These are phyloP conservation scores for Eumacrocentrus americanus DNA, from an alignment of 2,888 invertebrate genomes.

Conservation along the genomic window DNA sequence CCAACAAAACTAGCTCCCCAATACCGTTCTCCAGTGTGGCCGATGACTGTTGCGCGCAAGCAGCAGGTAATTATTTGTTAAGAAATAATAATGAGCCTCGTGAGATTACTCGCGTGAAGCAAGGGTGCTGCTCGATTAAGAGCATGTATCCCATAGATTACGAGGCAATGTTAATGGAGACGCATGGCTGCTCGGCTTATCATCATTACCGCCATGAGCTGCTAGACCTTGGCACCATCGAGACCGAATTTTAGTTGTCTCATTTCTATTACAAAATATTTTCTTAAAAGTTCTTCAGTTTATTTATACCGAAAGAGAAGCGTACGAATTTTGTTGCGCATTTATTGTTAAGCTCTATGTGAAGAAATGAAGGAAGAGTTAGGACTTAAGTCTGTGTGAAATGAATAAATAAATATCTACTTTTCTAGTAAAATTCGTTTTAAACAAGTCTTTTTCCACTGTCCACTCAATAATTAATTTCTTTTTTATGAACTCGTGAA, in stretches of 20 bases:
- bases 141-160: conserved; percentile 34
- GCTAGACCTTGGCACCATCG: conserved; percentile 37
- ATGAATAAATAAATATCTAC: conserved; percentile 55
- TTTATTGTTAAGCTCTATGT: conserved; percentile 29
- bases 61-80: conserved; percentile 46
- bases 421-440: conserved; percentile 42
- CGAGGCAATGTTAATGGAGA: conserved; percentile 69
- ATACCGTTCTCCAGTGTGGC: conserved; percentile 23
- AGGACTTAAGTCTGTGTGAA: conserved; percentile 41
- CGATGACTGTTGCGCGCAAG: conserved; percentile 23
- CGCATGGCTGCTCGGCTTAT: conserved; percentile 70
- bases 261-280: too few species aligned
- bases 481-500: neutral
- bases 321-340: conserved; percentile 34
- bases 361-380: conserved; percentile 21
- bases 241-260: conserved; percentile 46
- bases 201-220: conserved; percentile 57
- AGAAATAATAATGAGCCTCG: conserved; percentile 7
- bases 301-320: conserved; percentile 37
- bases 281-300: conserved; percentile 31
- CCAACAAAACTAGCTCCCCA: conserved; percentile 8
- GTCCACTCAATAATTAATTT: neutral
- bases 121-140: neutral
- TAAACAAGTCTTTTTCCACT: neutral
- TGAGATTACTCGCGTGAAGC: neutral